These are phyloP conservation scores for Microvelia longipes DNA, from an alignment of 1,140 invertebrate genomes.

Conservation along the genomic window DNA sequence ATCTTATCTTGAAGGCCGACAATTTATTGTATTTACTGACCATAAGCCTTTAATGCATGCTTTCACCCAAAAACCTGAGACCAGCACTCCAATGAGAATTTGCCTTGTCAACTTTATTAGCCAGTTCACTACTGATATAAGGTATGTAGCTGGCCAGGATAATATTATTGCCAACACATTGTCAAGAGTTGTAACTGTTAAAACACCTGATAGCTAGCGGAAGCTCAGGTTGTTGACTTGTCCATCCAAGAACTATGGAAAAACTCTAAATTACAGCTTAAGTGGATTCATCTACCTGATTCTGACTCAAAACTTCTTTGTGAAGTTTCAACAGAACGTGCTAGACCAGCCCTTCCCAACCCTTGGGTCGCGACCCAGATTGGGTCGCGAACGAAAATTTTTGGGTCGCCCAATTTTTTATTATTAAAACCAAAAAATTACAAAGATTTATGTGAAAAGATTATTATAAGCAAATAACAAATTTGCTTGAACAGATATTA, in stretches of 20 bases:
- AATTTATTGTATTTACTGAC: constrained; percentile 26
- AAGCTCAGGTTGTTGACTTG: background rate
- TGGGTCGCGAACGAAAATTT: no score
- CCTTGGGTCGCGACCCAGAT: no score
- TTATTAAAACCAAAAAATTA: no score
- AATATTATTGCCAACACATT: constrained; percentile 24
- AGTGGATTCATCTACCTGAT: background rate
- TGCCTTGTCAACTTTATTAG: constrained; percentile 26
- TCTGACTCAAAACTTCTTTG: background rate
- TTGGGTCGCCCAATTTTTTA: no score
- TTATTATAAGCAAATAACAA: no score
- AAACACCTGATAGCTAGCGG: background rate
- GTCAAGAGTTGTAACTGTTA: background rate
- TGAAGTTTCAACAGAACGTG: background rate
- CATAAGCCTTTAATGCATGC: constrained; percentile 27
- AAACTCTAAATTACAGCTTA: background rate
- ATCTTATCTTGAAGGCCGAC: constrained; percentile 23
- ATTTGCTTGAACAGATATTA: no score
- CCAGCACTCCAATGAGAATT: constrained; percentile 20
- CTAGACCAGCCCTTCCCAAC: no score
- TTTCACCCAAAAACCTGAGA: constrained; percentile 19
- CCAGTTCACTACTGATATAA: constrained; percentile 28
- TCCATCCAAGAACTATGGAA: background rate
- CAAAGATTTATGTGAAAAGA: no score
- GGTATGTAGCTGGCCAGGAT: constrained; percentile 23